Evolutionary conservation across 2,888 invertebrate species (phyloP).

Genomic region (Ennomos fuscantarius): DNA sequence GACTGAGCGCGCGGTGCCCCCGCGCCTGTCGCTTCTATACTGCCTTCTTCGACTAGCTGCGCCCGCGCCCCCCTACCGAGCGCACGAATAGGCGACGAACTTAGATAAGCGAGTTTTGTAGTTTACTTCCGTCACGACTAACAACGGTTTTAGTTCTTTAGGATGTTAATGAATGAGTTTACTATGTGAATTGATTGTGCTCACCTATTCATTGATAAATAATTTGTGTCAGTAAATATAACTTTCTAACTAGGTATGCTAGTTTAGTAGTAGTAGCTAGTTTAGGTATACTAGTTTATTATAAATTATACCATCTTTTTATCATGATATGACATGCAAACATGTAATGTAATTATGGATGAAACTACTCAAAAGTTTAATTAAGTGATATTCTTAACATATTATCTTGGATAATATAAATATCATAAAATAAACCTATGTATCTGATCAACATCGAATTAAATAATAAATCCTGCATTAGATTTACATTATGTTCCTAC

Average conservation of each 20-base stretch:
- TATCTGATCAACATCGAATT: no score
- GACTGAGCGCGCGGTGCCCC: slow-evolving; percentile 67
- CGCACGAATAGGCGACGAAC: slow-evolving; percentile 42
- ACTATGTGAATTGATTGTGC: slow-evolving; percentile 26
- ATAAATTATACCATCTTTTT: not conserved
- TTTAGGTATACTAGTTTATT: not conserved
- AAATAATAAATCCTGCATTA: no score
- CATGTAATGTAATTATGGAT: slow-evolving; percentile 23
- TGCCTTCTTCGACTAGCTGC: slow-evolving; percentile 52
- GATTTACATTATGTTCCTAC: no score
- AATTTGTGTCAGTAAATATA: slow-evolving; percentile 7
- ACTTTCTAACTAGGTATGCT: slow-evolving; percentile 4
- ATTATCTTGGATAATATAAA: no score
- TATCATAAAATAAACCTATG: no score
- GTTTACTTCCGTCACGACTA: slow-evolving; percentile 45
- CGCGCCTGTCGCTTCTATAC: slow-evolving; percentile 50
- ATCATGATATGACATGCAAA: slow-evolving; percentile 12
- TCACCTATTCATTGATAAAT: slow-evolving; percentile 20
- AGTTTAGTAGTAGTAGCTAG: no score
- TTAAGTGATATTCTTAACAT: no score
- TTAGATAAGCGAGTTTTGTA: slow-evolving; percentile 59
- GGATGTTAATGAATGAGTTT: slow-evolving; percentile 30
- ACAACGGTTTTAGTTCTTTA: slow-evolving; percentile 21
- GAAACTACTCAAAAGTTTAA: not conserved
- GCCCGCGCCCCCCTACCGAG: slow-evolving; percentile 50